phyloP scores from a whole-genome alignment of 2,113 vertebrate genomes.

The Cochlearius cochlearius region DNA sequence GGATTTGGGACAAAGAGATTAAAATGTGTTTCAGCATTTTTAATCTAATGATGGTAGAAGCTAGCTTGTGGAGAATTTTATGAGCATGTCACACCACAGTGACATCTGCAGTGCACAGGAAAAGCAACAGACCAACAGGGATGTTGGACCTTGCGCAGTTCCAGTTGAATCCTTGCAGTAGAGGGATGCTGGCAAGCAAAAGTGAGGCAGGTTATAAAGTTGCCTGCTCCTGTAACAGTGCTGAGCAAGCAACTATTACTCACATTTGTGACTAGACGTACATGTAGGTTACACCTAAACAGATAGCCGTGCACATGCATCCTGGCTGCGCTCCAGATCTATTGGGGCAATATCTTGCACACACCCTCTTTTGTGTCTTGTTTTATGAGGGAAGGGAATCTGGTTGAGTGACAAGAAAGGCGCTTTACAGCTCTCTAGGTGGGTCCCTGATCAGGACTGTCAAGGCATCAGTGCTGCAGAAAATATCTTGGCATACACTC shows the following conservation, averaged over 20 bases:
- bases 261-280: not conserved
- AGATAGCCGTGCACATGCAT: not conserved
- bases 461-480: not conserved
- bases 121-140: not conserved
- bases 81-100: not conserved
- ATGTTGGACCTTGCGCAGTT: not conserved
- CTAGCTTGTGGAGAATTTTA: not conserved
- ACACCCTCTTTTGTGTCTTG: not conserved
- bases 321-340: not conserved
- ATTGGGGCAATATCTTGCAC: not conserved
- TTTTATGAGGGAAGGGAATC: not conserved
- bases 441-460: not conserved
- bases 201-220: not conserved
- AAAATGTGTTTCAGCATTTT: not conserved
- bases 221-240: not conserved
- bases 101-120: too few relatives aligned
- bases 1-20: not conserved
- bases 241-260: not conserved
- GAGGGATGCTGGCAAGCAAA: not conserved
- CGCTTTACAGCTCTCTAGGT: fast-evolving
- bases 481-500: not conserved
- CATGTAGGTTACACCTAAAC: not conserved
- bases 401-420: not conserved
- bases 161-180: not conserved
- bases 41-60: not conserved